phyloP scores from a whole-genome alignment of 2,797 vertebrate species.

The Urophycis tenuis region DNA sequence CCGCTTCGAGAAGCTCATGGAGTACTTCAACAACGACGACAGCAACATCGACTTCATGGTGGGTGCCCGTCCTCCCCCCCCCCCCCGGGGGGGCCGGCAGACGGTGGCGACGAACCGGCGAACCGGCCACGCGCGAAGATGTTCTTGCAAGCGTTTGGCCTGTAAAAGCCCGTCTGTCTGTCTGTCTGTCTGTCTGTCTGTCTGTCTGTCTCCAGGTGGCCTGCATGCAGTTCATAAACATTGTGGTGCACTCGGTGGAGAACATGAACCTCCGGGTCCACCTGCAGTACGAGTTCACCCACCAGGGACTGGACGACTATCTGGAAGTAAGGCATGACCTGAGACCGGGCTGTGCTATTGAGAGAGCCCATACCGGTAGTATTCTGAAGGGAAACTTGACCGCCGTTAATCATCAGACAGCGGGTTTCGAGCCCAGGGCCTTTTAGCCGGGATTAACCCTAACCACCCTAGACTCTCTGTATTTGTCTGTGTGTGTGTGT shows the following conservation, averaged over 20 bases:
- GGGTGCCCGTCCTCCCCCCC: constrained; percentile 31
- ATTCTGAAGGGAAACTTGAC: background rate
- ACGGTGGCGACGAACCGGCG: too few relatives aligned
- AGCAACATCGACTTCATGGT: constrained; percentile 98
- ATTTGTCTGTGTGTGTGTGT: too few relatives aligned
- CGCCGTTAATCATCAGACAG: background rate
- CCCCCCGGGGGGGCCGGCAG: background rate
- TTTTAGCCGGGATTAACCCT: background rate
- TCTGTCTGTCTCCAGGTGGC: constrained; percentile 74
- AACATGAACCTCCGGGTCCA: constrained; percentile 98
- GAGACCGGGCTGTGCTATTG: background rate
- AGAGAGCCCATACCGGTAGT: background rate
- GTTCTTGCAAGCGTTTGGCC: background rate
- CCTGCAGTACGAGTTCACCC: constrained; percentile 92
- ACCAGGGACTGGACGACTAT: constrained; percentile 85
- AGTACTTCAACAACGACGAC: constrained; percentile 89
- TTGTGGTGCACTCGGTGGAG: constrained; percentile 95
- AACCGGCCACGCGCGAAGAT: too few relatives aligned
- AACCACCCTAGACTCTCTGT: too few relatives aligned
- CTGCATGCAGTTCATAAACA: constrained; percentile 98
- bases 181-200: background rate
- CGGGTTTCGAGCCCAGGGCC: background rate
- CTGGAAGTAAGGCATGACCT: constrained; percentile 74
- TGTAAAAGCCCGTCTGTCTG: background rate
- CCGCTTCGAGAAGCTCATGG: constrained; percentile 96